Conservation (phyloP, 1,140 invertebrate species). For the Drosophila albomicans region DNA sequence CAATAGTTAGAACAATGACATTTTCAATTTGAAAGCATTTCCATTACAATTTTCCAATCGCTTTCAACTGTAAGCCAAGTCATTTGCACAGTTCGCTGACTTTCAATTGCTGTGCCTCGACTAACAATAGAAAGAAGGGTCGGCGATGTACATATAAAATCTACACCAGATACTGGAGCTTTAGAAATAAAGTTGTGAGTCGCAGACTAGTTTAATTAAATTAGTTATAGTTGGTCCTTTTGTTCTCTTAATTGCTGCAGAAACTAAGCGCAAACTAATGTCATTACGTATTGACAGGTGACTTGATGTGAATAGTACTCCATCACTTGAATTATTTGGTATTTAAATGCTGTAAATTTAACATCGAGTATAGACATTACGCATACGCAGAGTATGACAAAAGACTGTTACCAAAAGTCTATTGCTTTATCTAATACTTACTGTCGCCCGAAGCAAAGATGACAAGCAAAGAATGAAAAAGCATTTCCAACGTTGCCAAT, state of each 20-base stretch:
- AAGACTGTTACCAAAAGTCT: background rate
- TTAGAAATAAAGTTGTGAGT: background rate
- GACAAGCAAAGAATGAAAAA: background rate
- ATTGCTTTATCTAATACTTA: background rate
- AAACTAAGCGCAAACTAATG: background rate
- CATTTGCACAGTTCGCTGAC: slow-evolving; percentile 50
- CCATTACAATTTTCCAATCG: slow-evolving; percentile 45
- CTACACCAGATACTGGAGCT: background rate
- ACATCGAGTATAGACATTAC: background rate
- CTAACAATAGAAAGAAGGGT: slow-evolving; percentile 1
- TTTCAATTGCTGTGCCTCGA: slow-evolving; percentile 22
- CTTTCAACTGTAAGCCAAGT: slow-evolving; percentile 17
- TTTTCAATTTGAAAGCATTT: slow-evolving; percentile 32
- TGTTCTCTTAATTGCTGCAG: background rate
- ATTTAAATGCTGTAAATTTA: background rate
- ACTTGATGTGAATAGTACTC: background rate
- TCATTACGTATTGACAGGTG: background rate
- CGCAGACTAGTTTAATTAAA: slow-evolving; percentile 6
- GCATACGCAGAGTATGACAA: background rate
- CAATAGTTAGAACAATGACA: slow-evolving; percentile 14
- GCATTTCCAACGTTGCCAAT: background rate
- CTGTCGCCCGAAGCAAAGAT: background rate
- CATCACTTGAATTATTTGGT: background rate
- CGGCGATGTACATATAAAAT: background rate
- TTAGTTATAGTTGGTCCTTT: background rate